These are phyloP conservation scores for Xanthorhoe designata DNA, from an alignment of 2,888 invertebrate genomes.

Conservation along the genomic window DNA sequence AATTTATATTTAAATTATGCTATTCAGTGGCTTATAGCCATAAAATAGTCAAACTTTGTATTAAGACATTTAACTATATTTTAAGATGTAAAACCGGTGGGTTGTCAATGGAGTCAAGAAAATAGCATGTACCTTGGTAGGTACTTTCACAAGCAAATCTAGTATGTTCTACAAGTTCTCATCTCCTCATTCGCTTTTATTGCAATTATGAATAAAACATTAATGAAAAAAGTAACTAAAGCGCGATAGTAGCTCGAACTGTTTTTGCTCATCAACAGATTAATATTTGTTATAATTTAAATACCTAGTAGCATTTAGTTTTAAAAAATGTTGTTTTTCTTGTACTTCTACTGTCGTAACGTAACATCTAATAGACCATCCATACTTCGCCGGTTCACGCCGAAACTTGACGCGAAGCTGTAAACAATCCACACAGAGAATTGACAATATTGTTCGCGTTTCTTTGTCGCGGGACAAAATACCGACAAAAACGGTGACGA, in stretches of 20 bases:
- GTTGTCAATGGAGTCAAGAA: neutral
- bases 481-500: too few relatives aligned
- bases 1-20: constrained; percentile 4
- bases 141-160: constrained; percentile 1
- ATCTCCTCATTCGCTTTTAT: neutral
- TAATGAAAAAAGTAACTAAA: neutral
- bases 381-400: too few relatives aligned
- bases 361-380: neutral
- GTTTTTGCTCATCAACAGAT: neutral
- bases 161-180: neutral
- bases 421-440: too few relatives aligned
- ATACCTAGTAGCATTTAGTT: constrained; percentile 5
- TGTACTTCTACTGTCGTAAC: constrained; percentile 7
- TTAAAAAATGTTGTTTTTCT: constrained; percentile 10
- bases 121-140: neutral
- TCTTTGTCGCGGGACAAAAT: too few relatives aligned
- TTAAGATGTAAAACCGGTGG: neutral
- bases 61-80: neutral
- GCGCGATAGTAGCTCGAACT: neutral
- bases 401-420: too few relatives aligned
- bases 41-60: neutral
- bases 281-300: neutral
- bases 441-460: too few relatives aligned
- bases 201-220: neutral
- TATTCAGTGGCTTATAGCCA: neutral